These are phyloP conservation scores for Myrmecophaga tridactyla DNA, from an alignment of 2,113 vertebrate genomes.

Conservation along the genomic window DNA sequence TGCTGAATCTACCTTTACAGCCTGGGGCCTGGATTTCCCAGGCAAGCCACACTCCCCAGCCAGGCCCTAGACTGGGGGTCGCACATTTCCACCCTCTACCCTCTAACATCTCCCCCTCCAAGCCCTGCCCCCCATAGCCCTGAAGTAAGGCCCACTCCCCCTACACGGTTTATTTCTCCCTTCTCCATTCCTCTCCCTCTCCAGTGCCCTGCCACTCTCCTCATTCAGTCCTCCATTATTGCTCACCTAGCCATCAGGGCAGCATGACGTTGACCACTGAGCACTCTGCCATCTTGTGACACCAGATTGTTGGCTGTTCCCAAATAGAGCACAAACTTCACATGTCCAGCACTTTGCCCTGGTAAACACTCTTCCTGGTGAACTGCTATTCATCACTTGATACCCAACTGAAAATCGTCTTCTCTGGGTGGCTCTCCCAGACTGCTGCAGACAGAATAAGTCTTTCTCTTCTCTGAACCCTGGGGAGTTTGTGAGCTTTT, in stretches of 20 bases:
- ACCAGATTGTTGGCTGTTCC: not conserved
- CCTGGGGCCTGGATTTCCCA: not conserved
- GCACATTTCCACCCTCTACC: rapidly evolving
- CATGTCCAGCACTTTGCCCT: not conserved
- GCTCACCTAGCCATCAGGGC: not conserved
- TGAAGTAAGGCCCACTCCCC: not conserved
- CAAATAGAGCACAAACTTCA: not conserved
- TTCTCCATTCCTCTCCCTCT: not conserved
- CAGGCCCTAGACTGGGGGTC: not conserved
- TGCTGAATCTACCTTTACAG: not conserved
- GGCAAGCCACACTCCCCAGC: not conserved
- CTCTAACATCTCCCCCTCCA: not conserved
- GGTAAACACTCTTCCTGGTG: not conserved
- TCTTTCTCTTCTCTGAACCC: not conserved
- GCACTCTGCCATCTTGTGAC: not conserved
- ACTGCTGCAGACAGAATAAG: not conserved
- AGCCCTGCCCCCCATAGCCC: not conserved
- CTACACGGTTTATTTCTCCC: not conserved
- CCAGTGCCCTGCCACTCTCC: not conserved
- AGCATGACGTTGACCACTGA: not conserved
- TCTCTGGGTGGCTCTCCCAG: not conserved
- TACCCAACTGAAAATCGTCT: not conserved
- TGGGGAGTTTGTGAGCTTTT: not conserved
- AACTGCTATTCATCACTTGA: not conserved
- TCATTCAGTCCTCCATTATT: not conserved